These are phyloP conservation scores for Thomomys bottae DNA, from an alignment of 2,113 vertebrate species.

Conservation along the genomic window DNA sequence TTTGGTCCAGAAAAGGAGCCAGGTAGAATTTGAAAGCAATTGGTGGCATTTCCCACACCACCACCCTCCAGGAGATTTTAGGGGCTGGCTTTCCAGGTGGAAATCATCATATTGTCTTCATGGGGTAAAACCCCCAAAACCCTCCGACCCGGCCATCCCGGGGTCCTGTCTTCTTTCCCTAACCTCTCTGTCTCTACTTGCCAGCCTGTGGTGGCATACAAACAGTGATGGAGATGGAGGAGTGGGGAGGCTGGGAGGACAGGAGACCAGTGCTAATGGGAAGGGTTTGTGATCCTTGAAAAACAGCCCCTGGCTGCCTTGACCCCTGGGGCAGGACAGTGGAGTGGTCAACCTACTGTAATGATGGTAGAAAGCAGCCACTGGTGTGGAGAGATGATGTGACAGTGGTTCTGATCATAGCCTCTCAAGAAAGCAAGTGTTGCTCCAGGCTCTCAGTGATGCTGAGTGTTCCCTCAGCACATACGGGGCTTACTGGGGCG, in stretches of 20 bases:
- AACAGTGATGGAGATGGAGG: not conserved
- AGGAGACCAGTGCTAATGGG: not conserved
- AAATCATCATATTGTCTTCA: not conserved
- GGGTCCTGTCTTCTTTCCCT: not conserved
- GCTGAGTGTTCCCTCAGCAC: not conserved
- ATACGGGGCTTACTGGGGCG: no score
- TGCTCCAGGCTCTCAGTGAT: no score
- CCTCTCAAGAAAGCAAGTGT: not conserved
- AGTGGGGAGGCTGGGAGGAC: no score
- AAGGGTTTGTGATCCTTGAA: not conserved
- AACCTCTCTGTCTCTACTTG: not conserved
- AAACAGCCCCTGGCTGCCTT: not conserved
- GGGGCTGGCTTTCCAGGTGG: not conserved
- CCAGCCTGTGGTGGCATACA: not conserved
- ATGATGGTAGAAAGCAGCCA: not conserved
- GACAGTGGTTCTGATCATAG: not conserved
- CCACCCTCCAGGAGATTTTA: not conserved
- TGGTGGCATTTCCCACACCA: not conserved
- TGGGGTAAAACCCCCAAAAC: not conserved
- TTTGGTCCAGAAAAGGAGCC: not conserved
- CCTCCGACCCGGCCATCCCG: not conserved
- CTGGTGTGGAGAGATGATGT: not conserved
- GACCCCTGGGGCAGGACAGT: not conserved
- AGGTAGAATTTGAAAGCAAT: not conserved
- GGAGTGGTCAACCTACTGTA: not conserved